phyloP scores from a whole-genome alignment of 1,140 invertebrate species.

The Vanessa atalanta region DNA sequence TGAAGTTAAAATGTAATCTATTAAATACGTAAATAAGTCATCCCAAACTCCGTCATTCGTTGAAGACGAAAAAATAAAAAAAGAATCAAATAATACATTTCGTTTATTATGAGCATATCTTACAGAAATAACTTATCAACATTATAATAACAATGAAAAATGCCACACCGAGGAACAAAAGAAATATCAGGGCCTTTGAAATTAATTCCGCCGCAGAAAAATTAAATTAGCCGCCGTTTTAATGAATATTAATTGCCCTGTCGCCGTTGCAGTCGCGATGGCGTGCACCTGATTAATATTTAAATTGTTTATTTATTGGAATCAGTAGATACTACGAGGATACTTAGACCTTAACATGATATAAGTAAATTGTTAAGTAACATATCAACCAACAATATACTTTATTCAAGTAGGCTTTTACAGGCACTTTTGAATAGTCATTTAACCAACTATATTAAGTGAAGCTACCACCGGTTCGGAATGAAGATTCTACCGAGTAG shows the following conservation, averaged over 20 bases:
- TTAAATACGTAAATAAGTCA: neutral
- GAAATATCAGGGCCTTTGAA: constrained; percentile 24
- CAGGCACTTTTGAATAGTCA: too few relatives aligned
- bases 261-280: constrained; percentile 3
- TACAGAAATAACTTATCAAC: neutral
- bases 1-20: too few relatives aligned
- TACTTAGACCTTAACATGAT: too few relatives aligned
- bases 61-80: neutral
- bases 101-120: neutral
- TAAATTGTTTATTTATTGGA: constrained; percentile 21
- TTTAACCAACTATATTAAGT: too few relatives aligned
- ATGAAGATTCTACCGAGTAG: too few relatives aligned
- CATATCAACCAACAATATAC: too few relatives aligned
- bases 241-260: constrained; percentile 38
- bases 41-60: neutral
- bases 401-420: too few relatives aligned
- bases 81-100: neutral
- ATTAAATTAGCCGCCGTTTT: constrained; percentile 33
- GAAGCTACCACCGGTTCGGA: too few relatives aligned
- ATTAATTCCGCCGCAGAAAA: constrained; percentile 32
- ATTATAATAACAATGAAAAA: constrained; percentile 15
- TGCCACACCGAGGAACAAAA: constrained; percentile 14
- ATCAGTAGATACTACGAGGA: neutral
- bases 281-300: constrained; percentile 27
- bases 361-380: too few relatives aligned